These are phyloP conservation scores for Marasmarcha lunaedactyla DNA, from an alignment of 2,888 invertebrate genomes.

Conservation along the genomic window DNA sequence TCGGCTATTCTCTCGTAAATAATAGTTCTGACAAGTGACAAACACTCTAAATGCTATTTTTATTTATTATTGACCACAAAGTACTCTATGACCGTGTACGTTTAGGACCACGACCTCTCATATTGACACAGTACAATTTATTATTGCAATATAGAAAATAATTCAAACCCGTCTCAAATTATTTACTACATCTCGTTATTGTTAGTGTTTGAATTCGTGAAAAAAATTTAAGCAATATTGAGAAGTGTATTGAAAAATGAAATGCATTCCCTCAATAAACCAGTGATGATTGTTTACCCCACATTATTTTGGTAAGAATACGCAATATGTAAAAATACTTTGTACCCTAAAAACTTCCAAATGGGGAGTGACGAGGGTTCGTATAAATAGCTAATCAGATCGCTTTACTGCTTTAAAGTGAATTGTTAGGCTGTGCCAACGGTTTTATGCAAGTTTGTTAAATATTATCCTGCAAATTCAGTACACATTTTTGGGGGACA, in stretches of 20 bases:
- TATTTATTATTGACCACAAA: no score
- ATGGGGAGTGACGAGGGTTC: slow-evolving; percentile 45
- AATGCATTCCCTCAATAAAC: background rate
- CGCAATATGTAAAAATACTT: slow-evolving; percentile 30
- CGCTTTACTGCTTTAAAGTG: slow-evolving; percentile 46
- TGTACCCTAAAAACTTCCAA: slow-evolving; percentile 28
- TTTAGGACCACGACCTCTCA: no score
- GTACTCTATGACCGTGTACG: no score
- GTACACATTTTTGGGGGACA: background rate
- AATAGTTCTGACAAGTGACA: no score
- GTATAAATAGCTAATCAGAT: slow-evolving; percentile 54
- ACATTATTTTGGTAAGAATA: background rate
- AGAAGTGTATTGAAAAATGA: background rate
- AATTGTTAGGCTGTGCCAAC: slow-evolving; percentile 31
- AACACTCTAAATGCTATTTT: no score
- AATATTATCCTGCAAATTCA: slow-evolving; percentile 24
- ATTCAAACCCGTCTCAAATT: no score
- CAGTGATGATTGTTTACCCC: background rate
- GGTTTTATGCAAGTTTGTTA: slow-evolving; percentile 23
- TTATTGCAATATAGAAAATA: no score
- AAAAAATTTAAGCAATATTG: no score
- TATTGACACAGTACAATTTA: no score
- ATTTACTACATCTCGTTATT: no score
- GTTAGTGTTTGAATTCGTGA: no score
- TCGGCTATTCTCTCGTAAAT: no score